Evolutionary conservation across 2,113 vertebrate species (phyloP).

Genomic region (Tragelaphus buxtoni): DNA sequence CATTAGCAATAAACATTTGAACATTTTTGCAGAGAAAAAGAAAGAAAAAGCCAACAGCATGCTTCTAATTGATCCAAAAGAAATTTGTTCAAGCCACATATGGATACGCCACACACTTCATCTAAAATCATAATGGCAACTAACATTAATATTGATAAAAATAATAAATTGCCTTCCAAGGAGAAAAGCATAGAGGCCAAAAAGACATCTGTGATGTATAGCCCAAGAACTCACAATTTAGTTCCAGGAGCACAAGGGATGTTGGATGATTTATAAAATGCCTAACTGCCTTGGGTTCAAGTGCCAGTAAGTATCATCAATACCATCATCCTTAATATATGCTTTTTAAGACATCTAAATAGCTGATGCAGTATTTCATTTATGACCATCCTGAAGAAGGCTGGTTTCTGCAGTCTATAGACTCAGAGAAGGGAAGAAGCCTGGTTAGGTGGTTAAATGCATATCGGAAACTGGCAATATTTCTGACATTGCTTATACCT

Average conservation of each 20-base stretch:
- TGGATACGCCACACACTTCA: conserved; percentile 31
- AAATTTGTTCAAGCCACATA: conserved; percentile 58
- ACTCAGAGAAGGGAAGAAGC: not conserved
- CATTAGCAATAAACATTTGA: not conserved
- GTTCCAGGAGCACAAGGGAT: conserved; percentile 60
- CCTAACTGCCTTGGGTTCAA: conserved; percentile 60
- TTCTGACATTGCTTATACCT: not conserved
- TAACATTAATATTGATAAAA: conserved; percentile 63
- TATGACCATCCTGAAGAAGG: conserved; percentile 13
- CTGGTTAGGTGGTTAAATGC: conserved; percentile 18
- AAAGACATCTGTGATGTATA: conserved; percentile 73
- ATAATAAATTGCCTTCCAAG: conserved; percentile 75
- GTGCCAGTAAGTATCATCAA: conserved; percentile 69
- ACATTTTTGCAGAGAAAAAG: conserved; percentile 34
- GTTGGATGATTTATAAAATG: conserved; percentile 75
- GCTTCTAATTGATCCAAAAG: conserved; percentile 27
- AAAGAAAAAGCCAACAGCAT: conserved; percentile 17
- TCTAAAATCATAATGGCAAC: conserved; percentile 54
- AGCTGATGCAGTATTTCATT: conserved; percentile 25
- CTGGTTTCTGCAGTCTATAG: conserved; percentile 10
- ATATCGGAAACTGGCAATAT: not conserved
- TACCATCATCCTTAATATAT: conserved; percentile 58
- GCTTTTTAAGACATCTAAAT: conserved; percentile 69
- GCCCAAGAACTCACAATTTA: conserved; percentile 72
- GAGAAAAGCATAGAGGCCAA: conserved; percentile 68